Evolutionary conservation across 1,140 invertebrate species (phyloP), one percentile per base, ranked within the genome.

Genomic region (Plodia interpunctella): DNA sequence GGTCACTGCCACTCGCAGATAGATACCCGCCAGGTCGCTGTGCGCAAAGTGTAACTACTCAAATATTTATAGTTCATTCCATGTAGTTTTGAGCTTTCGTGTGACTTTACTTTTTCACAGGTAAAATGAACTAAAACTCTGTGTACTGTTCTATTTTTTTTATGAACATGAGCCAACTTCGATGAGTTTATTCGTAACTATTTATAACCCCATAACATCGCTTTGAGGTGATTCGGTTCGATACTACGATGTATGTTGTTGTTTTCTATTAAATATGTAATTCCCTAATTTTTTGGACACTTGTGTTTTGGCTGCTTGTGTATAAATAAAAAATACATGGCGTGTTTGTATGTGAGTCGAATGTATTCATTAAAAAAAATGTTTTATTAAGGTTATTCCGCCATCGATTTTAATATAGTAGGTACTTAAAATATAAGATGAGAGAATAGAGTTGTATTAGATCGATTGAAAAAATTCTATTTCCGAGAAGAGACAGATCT

Each of bases 1-100:
- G 38, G 38, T 44, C 38, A 44, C 38, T 44, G 38, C 38, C 38
- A 44, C 6, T 17, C 38, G 38, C 38, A 15, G 38, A 44, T 15
- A 44, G n/a, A n/a, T n/a, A n/a, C 35, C 38, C 2, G 38, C 6
- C n/a, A 5, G 15, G 13, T n/a, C 38, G 38, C 15, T n/a, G 38
- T 44, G 38, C 38, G 38, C 38, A 15, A 44, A 44, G n/a, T 44
- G 38, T 17, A 5, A 44, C 38, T n/a, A 44, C 38, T 44, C 38
- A 44, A 44, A 44, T 44, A 44, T 44, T 44, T 44, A 44, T 44
- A 15, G n/a, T 44, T 17, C 38, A 44, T 44, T 44, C n/a, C 38
- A 15, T 44, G 38, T 44, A 44, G 13, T n/a, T 44, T 15, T 44
- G 38, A 44, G n/a, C 38, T 44, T 17, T 44, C 38, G 38, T 17